Evolutionary conservation across 2,113 vertebrate species (phyloP).

Genomic region (Silurus glanis): DNA sequence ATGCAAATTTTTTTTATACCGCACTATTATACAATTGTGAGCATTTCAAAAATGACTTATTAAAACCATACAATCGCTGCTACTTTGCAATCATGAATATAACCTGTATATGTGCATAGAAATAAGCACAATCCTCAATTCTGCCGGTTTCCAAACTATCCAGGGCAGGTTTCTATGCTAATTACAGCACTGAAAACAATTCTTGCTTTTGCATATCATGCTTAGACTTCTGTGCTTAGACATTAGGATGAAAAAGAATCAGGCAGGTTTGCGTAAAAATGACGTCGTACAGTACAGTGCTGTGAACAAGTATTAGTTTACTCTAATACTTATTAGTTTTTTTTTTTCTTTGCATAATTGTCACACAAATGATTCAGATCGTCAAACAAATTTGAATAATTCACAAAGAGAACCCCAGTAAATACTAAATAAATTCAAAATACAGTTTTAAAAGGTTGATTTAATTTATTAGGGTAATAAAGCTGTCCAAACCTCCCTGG

Average conservation of each 20-base stretch:
- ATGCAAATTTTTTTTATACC: no score
- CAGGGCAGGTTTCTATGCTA: background rate
- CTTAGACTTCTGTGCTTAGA: background rate
- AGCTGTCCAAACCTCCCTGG: no score
- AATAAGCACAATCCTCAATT: background rate
- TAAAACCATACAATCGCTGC: background rate
- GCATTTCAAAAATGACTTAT: background rate
- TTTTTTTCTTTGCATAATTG: no score
- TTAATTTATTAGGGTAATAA: no score
- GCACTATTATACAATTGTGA: background rate
- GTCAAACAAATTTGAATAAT: no score
- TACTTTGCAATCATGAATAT: background rate
- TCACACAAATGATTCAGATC: no score
- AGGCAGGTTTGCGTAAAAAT: background rate
- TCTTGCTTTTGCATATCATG: background rate
- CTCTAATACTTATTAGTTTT: no score
- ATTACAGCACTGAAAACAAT: background rate
- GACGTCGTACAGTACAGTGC: no score
- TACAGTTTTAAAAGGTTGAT: no score
- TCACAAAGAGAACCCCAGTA: no score
- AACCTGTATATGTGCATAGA: background rate
- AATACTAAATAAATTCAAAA: no score
- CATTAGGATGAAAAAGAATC: background rate
- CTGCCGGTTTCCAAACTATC: background rate
- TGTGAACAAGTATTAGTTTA: no score